Evolutionary conservation across 2,888 invertebrate genomes (phyloP), one percentile per base, ranked within the genome.

Genomic region (Callyntrura guangdongensis): DNA sequence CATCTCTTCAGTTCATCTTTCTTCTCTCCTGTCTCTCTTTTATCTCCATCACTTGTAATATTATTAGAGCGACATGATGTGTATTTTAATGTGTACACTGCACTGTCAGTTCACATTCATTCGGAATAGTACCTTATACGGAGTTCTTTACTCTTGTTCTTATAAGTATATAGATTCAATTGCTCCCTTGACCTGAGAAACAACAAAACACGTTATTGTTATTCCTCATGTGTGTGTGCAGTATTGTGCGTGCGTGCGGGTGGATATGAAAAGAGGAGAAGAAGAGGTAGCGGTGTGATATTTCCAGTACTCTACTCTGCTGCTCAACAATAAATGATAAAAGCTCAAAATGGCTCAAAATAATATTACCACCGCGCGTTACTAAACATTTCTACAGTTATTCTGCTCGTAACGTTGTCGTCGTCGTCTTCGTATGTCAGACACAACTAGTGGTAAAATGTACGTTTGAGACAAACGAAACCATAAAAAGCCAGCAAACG

Each of bases 131-230:
- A 22, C 20, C 17, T 67, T 17, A 4, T 6, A 36, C 3, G 6
- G 36, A 36, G 36, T 2, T 36, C 2, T 36, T 22, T 20, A n/a
- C n/a, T 20, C 53, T 11, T 81, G 79, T 67, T 53, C 49, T 67
- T 49, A 49, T 84, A n/a, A n/a, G n/a, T n/a, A 36, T 36, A 36
- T 6, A n/a, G 56, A 59, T 85, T 85, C 53, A 85, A 74, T 81
- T 85, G 79, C 89, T 85, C 89, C 79, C 89, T 89, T 89, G 89
- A 89, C 89, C 89, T 74, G 83, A 74, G 53, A 61, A 81, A 81
- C 82, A 82, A 81, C 61, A 56, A 88, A 56, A 88, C 25, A 69
- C 82, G 72, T 82, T 88, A 88, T 88, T 88, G 81, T 72, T 88
- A 82, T 88, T 56, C 72, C 27, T 81, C 53, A 36, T 82, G 61